These are phyloP conservation scores for Dioctria linearis DNA, from an alignment of 2,888 invertebrate species.

Conservation along the genomic window DNA sequence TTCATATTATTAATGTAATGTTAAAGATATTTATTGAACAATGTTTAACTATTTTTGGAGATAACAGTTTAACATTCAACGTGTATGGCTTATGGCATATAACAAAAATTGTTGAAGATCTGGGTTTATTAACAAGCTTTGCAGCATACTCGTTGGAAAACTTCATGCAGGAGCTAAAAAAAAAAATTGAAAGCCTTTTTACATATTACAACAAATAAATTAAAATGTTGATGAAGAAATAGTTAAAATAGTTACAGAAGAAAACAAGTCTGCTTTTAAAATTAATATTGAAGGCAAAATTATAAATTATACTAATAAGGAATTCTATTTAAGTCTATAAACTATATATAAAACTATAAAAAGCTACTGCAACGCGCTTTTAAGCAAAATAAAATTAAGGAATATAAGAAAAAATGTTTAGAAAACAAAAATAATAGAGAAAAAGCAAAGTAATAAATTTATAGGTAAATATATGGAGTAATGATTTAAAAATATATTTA, in stretches of 20 bases:
- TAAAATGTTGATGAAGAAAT: not conserved
- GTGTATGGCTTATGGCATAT: constrained; percentile 57
- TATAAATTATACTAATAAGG: not conserved
- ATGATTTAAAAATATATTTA: too few species aligned
- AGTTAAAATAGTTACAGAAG: not conserved
- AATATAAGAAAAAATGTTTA: too few species aligned
- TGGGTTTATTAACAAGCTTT: constrained; percentile 53
- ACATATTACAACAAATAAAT: constrained; percentile 14
- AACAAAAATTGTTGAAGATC: constrained; percentile 50
- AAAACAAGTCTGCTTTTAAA: constrained; percentile 10
- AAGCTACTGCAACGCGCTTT: too few species aligned
- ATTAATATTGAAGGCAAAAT: constrained; percentile 3
- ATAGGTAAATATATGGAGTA: too few species aligned
- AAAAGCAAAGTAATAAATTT: too few species aligned
- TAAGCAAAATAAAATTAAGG: too few species aligned
- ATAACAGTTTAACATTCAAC: constrained; percentile 55
- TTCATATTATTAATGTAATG: constrained; percentile 51
- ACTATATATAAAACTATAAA: not conserved
- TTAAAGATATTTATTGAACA: constrained; percentile 56
- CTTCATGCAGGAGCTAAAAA: constrained; percentile 14
- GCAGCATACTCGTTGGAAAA: constrained; percentile 54
- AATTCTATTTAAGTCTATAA: constrained; percentile 18
- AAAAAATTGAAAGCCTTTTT: not conserved
- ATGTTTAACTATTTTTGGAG: constrained; percentile 55
- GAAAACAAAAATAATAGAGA: too few species aligned